phyloP scores from a whole-genome alignment of 2,113 vertebrate species.

The Rhabdornis inornatus region DNA sequence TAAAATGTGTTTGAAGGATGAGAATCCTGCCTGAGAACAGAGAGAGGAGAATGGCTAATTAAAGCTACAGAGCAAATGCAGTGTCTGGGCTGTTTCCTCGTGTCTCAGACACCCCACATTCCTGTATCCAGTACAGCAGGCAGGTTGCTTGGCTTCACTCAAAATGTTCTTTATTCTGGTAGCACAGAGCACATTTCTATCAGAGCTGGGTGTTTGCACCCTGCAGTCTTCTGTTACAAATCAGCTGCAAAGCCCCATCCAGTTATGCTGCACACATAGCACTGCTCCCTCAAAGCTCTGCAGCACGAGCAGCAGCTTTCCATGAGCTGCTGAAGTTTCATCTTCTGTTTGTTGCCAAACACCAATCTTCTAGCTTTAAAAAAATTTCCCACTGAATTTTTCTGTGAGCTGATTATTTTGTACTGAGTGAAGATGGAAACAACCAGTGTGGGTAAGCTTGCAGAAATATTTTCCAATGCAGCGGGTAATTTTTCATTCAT shows the following conservation, averaged over 20 bases:
- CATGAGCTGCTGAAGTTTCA: neutral
- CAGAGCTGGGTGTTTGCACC: neutral
- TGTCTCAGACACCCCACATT: neutral
- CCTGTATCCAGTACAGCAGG: neutral
- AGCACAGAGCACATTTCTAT: neutral
- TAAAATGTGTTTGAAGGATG: conserved; percentile 32
- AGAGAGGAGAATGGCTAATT: conserved; percentile 16
- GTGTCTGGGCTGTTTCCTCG: neutral
- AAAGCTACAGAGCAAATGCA: neutral
- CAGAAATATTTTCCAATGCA: neutral
- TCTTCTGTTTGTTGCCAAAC: neutral
- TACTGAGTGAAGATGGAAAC: neutral
- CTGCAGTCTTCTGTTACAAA: neutral
- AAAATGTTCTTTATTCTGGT: neutral
- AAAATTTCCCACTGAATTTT: neutral
- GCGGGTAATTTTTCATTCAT: neutral
- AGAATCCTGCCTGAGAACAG: conserved; percentile 14
- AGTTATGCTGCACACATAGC: neutral
- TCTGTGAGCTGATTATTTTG: neutral
- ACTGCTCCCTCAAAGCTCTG: neutral
- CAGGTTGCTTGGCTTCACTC: neutral
- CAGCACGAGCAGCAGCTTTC: neutral
- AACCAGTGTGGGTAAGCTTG: neutral
- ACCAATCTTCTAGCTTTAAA: neutral
- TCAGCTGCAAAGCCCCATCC: neutral